Base-by-base conservation (phyloP, 2,113 vertebrate species). In the Eira barbara region DNA sequence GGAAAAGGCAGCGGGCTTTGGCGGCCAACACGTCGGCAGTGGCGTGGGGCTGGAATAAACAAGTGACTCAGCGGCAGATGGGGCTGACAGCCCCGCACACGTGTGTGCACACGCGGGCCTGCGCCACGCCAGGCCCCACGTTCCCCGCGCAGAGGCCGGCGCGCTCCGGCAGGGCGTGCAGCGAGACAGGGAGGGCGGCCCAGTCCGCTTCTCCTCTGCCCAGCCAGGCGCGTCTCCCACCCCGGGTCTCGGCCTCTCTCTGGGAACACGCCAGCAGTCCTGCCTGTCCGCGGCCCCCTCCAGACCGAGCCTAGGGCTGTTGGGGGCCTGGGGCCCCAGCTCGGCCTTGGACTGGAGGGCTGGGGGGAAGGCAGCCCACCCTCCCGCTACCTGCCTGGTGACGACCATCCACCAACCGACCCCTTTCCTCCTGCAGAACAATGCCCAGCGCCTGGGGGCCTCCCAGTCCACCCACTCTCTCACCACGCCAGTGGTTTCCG, bases 381-480 rank as follows among this genome's bases (percentile, higher is more conserved):
- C 36, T 9, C 31, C 67, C 65, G 21, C 90, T 15, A 4, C 49
- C 49, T 17, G 49, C 49, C 89, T 79, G 31, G 79, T 96, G 83
- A 97, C 86, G 74, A 97, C 86, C 79, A 27, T 17, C 49, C 49
- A 17, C 49, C 49, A 4, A 52, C 49, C 15, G 49, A 17, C 86
- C 25, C 7, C 31, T 93, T 57, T 98, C 93, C 96, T 98, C 96
- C n/a, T 69, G 29, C 98, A 99, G 99, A 99, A 99, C 99, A 99
- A 99, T 97, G 99, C 99, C 63, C 99, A 99, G 98, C 98, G 99
- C 98, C 98, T 99, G 92, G 99, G 99, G 9, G 99, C 99, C 96
- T 99, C 99, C 90, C 99, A 99, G 94, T 98, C 98, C 0, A 98
- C 98, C 61, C 99, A 99, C 96, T 98, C 99, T 0, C 95, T 99